Evolutionary conservation across 1,140 invertebrate genomes (phyloP).

Genomic region (Drosophila tsacasi): DNA sequence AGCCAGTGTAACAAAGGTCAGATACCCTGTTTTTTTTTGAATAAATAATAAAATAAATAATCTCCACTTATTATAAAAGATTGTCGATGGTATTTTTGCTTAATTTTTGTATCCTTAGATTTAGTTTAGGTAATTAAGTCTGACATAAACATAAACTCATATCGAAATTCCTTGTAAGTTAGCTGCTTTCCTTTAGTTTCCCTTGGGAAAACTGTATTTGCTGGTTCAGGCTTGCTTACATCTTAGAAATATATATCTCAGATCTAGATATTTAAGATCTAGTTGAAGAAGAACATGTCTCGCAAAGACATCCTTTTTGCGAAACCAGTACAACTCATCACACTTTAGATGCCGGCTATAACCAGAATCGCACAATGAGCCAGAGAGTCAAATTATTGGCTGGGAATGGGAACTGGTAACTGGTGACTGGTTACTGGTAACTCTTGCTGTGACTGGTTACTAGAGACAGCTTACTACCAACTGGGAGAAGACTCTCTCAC

Average conservation of each 20-base stretch:
- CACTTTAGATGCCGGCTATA: conserved; percentile 7
- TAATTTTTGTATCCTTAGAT: not conserved
- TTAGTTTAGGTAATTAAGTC: not conserved
- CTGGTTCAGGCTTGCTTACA: not conserved
- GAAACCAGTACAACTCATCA: conserved; percentile 1
- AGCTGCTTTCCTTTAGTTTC: not conserved
- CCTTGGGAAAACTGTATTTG: too few species aligned
- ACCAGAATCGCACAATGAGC: conserved; percentile 46
- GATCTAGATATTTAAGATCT: conserved; percentile 8
- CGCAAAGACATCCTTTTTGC: not conserved
- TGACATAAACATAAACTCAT: not conserved
- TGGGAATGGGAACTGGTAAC: conserved; percentile 37
- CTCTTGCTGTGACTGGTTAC: not conserved
- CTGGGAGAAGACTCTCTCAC: conserved; percentile 29
- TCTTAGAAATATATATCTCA: not conserved
- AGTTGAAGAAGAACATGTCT: not conserved
- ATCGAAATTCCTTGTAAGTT: too few species aligned
- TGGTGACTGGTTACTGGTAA: conserved; percentile 17
- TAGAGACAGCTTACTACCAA: not conserved
- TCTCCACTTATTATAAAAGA: not conserved
- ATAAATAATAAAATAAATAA: too few species aligned
- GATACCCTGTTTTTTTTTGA: conserved; percentile 18
- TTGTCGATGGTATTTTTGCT: not conserved
- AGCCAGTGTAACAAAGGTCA: not conserved
- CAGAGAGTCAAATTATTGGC: conserved; percentile 39